A percentile compares a stretch with the other conserved stretches of the same genome.
phyloP scores from a whole-genome alignment of 2,888 invertebrate genomes.

The Mesopsocus fuscifrons region DNA sequence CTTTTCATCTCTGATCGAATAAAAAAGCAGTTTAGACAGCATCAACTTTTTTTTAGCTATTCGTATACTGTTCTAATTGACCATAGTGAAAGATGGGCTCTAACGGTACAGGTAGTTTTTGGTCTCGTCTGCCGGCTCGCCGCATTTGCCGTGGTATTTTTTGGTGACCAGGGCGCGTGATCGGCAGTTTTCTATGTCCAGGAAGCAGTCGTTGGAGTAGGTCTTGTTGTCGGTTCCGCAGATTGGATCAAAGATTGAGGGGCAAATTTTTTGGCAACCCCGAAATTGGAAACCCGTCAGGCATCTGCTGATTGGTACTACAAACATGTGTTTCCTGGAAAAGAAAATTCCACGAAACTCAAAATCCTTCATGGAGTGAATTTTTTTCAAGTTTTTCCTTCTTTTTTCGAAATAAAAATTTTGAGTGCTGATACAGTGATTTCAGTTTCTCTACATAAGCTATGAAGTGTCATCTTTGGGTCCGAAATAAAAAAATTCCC shows the following conservation, averaged over 20 bases:
- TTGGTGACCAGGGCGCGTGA: constrained; percentile 58
- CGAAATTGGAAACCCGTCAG: constrained; percentile 67
- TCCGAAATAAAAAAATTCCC: too few relatives aligned
- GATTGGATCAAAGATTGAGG: constrained; percentile 72
- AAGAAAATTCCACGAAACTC: too few relatives aligned
- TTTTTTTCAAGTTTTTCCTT: not conserved
- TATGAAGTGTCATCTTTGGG: too few relatives aligned
- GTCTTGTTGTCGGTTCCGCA: constrained; percentile 87
- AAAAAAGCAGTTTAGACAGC: too few relatives aligned
- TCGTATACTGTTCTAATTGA: too few relatives aligned
- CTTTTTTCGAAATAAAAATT: too few relatives aligned
- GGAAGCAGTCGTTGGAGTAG: constrained; percentile 82
- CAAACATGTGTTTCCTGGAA: constrained; percentile 68
- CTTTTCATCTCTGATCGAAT: too few relatives aligned
- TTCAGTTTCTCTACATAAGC: too few relatives aligned
- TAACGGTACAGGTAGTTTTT: constrained; percentile 62
- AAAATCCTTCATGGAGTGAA: not conserved
- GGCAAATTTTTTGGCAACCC: constrained; percentile 73
- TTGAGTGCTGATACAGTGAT: constrained; percentile 11
- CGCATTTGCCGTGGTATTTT: constrained; percentile 67
- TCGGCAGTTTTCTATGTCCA: constrained; percentile 79
- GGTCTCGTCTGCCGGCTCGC: constrained; percentile 65
- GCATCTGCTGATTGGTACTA: constrained; percentile 77
- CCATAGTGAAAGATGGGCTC: too few relatives aligned
- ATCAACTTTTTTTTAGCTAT: too few relatives aligned